phyloP scores from a whole-genome alignment of 2,888 invertebrate genomes.

The Nomada hirtipes region DNA sequence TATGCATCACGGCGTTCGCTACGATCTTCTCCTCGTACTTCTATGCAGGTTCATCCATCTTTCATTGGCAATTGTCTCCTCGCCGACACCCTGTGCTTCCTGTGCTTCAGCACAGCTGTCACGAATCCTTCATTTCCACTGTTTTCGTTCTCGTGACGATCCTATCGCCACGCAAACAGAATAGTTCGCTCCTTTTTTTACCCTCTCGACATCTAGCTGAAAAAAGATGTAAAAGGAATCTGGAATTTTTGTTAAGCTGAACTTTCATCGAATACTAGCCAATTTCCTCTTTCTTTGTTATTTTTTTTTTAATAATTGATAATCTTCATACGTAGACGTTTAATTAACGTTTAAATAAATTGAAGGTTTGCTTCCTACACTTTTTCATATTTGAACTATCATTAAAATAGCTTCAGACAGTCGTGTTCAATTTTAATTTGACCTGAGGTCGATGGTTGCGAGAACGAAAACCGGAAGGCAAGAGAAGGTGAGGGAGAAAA shows the following conservation, averaged over 20 bases:
- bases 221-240: not conserved
- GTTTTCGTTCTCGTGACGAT: conserved; percentile 31
- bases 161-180: not conserved
- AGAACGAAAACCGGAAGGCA: conserved; percentile 33
- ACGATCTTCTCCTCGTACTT: conserved; percentile 33
- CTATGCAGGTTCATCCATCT: conserved; percentile 21
- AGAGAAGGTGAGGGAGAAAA: conserved; percentile 41
- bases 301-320: too few species aligned
- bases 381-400: not conserved
- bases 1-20: conserved; percentile 16
- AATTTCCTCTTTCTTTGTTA: not conserved
- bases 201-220: too few species aligned
- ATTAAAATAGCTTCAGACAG: not conserved
- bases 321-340: too few species aligned
- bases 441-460: conserved; percentile 20
- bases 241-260: not conserved
- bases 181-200: not conserved
- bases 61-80: conserved; percentile 46
- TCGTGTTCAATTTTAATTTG: not conserved
- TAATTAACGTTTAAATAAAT: too few species aligned
- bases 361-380: not conserved
- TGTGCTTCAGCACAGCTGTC: conserved; percentile 61
- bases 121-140: conserved; percentile 35
- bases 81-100: conserved; percentile 52
- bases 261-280: not conserved